Evolutionary conservation across 2,888 invertebrate species (phyloP), one percentile per base, ranked within the genome.

Genomic region (Amblyteles armatorius): DNA sequence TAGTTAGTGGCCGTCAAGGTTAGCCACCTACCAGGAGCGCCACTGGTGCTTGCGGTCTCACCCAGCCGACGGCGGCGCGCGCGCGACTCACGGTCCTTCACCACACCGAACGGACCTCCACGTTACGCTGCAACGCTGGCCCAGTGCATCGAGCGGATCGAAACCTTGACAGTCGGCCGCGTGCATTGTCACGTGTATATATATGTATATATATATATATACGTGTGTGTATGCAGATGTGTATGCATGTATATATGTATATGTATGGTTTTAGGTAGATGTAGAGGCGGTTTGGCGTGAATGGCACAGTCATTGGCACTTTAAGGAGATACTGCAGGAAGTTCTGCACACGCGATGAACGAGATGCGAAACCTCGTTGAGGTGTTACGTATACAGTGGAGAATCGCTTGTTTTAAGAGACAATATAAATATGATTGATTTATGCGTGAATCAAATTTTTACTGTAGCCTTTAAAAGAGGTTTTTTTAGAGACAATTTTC

Each of bases 21-120:
- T 91, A 91, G 90, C 92, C 90, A 91, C 90, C 91, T 91, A 92
- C 90, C 90, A 88, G 65, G 40, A 68, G 52, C 72, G 26, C 48
- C 72, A 40, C 36, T 63, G 72, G 60, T 65, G 72, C 76, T 57
- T 77, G 85, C 74, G 74, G 84, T 81, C 73, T 81, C 63, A 60
- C 78, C 50, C 65, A 29, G 57, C 65, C 72, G 29, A 36, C 57
- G 50, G 52, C 57, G n/a, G 40, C 26, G 52, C 50, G 74, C 74
- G 63, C 65, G 33, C 65, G 19, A n/a, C 63, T 33, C 76, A 48
- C 44, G 22, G 26, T 26, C 13, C 57, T 67, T 67, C 36, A 52
- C 26, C 50, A 22, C 55, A 19, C 50, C 52, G 65, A 26, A 67
- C 67, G 36, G 26, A 52, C 36, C 33, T 36, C 22, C 55, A 19